A percentile compares a stretch with the other conserved stretches of the same genome.
Conservation (phyloP, 23 tunicate genomes). For the Oikopleura vanhoeffeni region DNA sequence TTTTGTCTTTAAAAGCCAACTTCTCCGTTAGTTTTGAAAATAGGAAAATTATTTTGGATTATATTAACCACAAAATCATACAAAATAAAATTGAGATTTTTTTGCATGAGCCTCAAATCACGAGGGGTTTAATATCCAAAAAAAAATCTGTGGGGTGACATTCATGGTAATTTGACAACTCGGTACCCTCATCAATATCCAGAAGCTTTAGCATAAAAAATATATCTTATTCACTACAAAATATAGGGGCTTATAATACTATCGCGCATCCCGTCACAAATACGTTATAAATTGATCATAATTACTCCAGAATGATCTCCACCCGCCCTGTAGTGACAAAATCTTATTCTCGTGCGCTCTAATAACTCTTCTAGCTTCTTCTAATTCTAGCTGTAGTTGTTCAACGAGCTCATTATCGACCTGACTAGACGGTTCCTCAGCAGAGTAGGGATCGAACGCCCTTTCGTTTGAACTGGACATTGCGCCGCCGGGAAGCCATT, state of each 20-base stretch:
- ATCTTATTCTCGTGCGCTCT: neutral
- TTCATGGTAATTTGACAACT: no score
- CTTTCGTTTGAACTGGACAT: neutral
- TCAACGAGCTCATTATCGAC: neutral
- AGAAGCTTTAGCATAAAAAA: neutral
- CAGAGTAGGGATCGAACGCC: neutral
- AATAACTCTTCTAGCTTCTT: neutral
- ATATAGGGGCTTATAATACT: no score
- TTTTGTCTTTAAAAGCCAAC: no score
- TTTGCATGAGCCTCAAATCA: neutral
- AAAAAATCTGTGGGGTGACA: no score
- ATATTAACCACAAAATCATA: no score
- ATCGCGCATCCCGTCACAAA: conserved; percentile 15
- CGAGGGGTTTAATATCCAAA: neutral
- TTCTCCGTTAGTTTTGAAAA: no score
- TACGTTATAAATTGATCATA: neutral
- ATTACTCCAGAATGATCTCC: conserved; percentile 9
- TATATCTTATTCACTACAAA: no score
- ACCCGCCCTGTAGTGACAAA: conserved; percentile 11
- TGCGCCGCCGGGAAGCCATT: neutral
- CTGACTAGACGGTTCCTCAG: neutral
- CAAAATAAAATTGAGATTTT: neutral
- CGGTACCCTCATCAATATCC: no score
- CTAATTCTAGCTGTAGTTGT: conserved; percentile 5
- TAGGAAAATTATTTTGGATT: no score